Conservation (phyloP, 1,140 invertebrate genomes). For the Thalassaphorura encarpata region DNA sequence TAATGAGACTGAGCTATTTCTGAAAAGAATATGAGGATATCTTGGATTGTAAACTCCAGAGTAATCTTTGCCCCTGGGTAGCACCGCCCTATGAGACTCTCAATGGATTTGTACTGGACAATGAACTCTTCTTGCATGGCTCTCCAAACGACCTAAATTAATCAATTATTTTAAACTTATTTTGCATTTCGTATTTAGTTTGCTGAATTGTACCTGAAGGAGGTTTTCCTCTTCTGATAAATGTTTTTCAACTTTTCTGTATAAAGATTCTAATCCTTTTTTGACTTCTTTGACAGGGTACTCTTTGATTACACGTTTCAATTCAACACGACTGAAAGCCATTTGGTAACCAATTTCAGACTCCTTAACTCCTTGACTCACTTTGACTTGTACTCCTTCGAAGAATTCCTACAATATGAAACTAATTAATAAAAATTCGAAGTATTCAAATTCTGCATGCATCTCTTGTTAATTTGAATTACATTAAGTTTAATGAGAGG, state of each 20-base stretch:
- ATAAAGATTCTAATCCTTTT: conserved; percentile 86
- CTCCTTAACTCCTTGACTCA: conserved; percentile 85
- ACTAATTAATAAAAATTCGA: no score
- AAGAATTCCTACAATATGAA: conserved; percentile 66
- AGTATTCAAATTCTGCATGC: no score
- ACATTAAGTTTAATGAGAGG: conserved; percentile 93
- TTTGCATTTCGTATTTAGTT: not conserved
- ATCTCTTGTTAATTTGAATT: no score
- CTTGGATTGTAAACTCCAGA: conserved; percentile 90
- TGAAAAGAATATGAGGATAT: conserved; percentile 93
- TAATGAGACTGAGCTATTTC: conserved; percentile 95
- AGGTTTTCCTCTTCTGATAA: conserved; percentile 89
- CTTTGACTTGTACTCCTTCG: conserved; percentile 82
- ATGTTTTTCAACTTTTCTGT: conserved; percentile 96
- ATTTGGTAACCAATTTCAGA: conserved; percentile 97
- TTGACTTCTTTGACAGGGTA: conserved; percentile 95
- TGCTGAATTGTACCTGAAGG: conserved; percentile 55
- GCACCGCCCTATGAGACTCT: conserved; percentile 87
- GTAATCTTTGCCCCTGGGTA: conserved; percentile 92
- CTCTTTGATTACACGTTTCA: conserved; percentile 87
- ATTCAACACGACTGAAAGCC: conserved; percentile 93
- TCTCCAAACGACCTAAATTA: conserved; percentile 81
- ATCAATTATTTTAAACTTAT: not conserved
- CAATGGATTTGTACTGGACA: conserved; percentile 87
- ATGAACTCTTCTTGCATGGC: conserved; percentile 99